Conservation (phyloP, 2,888 invertebrate genomes). For the Sepioteuthis lessoniana region DNA sequence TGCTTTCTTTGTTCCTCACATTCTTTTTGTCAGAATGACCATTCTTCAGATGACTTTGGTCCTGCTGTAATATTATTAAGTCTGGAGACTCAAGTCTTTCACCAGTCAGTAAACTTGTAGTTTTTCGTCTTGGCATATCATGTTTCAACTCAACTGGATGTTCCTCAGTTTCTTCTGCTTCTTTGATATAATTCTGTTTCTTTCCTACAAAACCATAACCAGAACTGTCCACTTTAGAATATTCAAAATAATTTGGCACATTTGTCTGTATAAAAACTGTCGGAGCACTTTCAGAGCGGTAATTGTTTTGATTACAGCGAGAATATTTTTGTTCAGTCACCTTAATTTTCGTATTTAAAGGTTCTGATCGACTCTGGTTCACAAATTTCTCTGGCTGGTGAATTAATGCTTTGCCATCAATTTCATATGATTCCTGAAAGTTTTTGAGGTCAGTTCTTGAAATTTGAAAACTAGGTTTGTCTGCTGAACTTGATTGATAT, state of each 20-base stretch:
- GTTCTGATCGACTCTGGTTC: neutral
- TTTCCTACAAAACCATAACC: neutral
- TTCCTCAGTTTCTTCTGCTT: neutral
- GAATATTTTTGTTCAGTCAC: neutral
- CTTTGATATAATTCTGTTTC: neutral
- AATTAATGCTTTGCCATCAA: neutral
- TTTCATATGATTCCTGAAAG: neutral
- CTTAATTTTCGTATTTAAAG: neutral
- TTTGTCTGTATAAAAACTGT: neutral
- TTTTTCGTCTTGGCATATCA: neutral
- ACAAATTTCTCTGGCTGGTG: neutral
- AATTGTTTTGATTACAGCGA: neutral
- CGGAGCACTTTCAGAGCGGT: neutral
- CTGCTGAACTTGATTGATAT: neutral
- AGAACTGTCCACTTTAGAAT: neutral
- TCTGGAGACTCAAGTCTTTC: neutral
- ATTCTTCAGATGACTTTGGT: neutral
- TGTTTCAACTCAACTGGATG: neutral
- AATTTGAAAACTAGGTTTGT: neutral
- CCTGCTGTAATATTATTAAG: neutral
- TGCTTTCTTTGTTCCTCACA: neutral
- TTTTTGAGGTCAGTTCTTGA: neutral
- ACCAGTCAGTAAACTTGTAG: neutral
- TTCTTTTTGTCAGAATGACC: neutral
- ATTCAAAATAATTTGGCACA: slow-evolving; percentile 11